A percentile compares a stretch with the other conserved stretches of the same genome.
Evolutionary conservation across 2,797 vertebrate genomes (phyloP).

Genomic region (Oreochromis grahami): DNA sequence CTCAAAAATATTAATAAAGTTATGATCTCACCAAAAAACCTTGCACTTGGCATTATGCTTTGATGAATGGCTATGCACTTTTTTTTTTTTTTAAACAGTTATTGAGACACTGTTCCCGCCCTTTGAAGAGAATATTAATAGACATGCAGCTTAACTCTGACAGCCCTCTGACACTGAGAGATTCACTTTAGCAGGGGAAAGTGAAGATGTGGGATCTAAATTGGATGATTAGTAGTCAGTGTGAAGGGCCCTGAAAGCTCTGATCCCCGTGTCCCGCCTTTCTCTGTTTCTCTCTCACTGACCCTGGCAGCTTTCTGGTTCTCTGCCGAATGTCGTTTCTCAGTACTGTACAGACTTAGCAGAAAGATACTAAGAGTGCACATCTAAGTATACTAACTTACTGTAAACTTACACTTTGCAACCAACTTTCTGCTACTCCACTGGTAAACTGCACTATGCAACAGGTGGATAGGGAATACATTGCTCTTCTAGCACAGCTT

Average conservation of each 20-base stretch:
- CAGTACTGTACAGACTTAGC: neutral
- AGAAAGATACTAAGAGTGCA: neutral
- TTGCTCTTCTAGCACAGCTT: slow-evolving; percentile 46
- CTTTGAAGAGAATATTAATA: slow-evolving; percentile 69
- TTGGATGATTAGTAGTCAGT: slow-evolving; percentile 64
- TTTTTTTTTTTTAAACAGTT: neutral
- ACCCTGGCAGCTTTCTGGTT: slow-evolving; percentile 21
- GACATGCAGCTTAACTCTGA: slow-evolving; percentile 65
- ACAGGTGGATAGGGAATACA: slow-evolving; percentile 14
- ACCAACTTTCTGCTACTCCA: slow-evolving; percentile 23
- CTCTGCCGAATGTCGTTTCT: slow-evolving; percentile 5
- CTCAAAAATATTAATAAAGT: slow-evolving; percentile 53
- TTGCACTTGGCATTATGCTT: slow-evolving; percentile 33
- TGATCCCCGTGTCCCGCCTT: slow-evolving; percentile 19
- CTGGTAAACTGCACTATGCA: slow-evolving; percentile 50
- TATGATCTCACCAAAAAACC: slow-evolving; percentile 38
- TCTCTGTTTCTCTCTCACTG: neutral
- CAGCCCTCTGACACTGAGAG: slow-evolving; percentile 61
- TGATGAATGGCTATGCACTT: slow-evolving; percentile 45
- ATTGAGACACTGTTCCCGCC: slow-evolving; percentile 40
- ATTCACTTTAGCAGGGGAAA: slow-evolving; percentile 57
- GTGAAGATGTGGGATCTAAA: slow-evolving; percentile 65
- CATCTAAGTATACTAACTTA: neutral
- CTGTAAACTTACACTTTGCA: neutral
- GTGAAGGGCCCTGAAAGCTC: slow-evolving; percentile 45